Percentiles rank a stretch among this genome's conserved stretches.
Evolutionary conservation across 23 tunicate species (phyloP).

Genomic region (Halocynthia aurantium): DNA sequence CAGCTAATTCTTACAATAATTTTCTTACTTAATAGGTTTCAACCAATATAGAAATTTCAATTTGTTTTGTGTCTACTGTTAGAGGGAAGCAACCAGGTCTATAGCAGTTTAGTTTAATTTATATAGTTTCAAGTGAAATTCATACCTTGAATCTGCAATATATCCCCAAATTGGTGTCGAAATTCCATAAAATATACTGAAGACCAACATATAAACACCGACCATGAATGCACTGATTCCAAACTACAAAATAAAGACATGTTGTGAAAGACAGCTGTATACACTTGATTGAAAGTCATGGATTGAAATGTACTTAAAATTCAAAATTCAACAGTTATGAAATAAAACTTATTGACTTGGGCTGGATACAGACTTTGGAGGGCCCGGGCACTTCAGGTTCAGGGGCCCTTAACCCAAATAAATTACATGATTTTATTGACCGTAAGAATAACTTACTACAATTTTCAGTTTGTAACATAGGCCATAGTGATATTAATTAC

Average conservation of each 20-base stretch:
- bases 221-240: conserved; percentile 52
- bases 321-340: not conserved
- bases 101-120: not conserved
- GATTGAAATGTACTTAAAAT: not conserved
- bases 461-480: no score
- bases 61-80: not conserved
- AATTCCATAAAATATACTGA: conserved; percentile 67
- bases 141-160: conserved; percentile 72
- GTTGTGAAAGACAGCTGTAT: not conserved
- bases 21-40: no score
- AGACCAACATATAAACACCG: conserved; percentile 44
- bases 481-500: no score
- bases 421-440: no score
- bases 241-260: conserved; percentile 31
- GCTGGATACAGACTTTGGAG: not conserved
- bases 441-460: no score
- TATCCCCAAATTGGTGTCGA: conserved; percentile 91
- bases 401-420: no score
- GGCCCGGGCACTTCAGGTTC: no score
- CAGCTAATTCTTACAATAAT: no score
- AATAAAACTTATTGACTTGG: not conserved
- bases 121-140: not conserved
- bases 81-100: no score
- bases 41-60: no score
- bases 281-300: not conserved